Evolutionary conservation across 2,113 vertebrate genomes (phyloP).

Genomic region (Pseudolaguvia tuberculata): DNA sequence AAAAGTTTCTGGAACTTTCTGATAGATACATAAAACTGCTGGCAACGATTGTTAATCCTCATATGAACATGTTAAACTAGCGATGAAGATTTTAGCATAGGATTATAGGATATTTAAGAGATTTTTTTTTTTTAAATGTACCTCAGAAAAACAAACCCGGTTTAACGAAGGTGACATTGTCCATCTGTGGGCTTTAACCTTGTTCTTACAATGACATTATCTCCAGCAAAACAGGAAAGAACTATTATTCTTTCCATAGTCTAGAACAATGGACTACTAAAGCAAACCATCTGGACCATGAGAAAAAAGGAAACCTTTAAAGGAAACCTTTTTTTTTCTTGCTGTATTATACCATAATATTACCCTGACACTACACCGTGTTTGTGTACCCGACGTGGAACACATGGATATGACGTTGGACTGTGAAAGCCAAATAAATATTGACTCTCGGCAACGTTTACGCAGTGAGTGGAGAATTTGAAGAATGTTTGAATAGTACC

Average conservation of each 20-base stretch:
- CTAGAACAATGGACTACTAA: slow-evolving; percentile 31
- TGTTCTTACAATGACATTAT: slow-evolving; percentile 26
- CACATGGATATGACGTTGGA: not conserved
- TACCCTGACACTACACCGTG: not conserved
- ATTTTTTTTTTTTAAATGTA: no score
- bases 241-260: slow-evolving; percentile 30
- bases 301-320: slow-evolving; percentile 9
- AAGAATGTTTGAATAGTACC: no score
- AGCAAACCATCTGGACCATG: slow-evolving; percentile 11
- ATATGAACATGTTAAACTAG: no score
- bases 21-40: no score
- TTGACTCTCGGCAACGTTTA: not conserved
- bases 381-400: not conserved
- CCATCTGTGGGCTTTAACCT: slow-evolving; percentile 15
- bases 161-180: not conserved
- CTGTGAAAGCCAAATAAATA: not conserved
- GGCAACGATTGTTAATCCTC: no score
- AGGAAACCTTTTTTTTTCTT: not conserved
- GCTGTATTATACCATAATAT: not conserved
- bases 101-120: no score
- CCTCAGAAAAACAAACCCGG: not conserved
- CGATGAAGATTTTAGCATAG: no score
- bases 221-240: slow-evolving; percentile 30
- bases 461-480: not conserved
- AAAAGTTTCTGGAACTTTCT: no score